Evolutionary conservation across 2,113 vertebrate species (phyloP), one percentile per base, ranked within the genome.

Genomic region (Colinus virginianus): DNA sequence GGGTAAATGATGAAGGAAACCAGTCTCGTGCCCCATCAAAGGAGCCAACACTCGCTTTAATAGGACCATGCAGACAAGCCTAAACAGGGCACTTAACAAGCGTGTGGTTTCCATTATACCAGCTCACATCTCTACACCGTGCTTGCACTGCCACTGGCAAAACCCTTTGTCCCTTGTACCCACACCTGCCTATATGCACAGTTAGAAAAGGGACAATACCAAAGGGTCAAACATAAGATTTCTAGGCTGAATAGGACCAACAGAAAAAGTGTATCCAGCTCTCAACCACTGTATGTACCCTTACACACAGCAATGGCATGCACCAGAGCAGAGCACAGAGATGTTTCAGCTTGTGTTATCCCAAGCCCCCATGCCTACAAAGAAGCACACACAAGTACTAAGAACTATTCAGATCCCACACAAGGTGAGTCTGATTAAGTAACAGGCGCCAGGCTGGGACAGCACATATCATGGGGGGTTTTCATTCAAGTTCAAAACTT

Each of bases 1-100:
- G 96, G 88, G 95, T 87, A 96, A 97, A 94, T 87, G 98, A 95
- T 95, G 97, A 96, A 97, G 97, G 96, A 97, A 97, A 97, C 83
- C 93, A 87, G 93, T 92, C 96, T 97, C 20, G 62, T 94, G 95
- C 96, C 93, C 91, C 95, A 97, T 97, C 96, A 97, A 97, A 97
- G 96, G 66, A 94, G 77, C 86, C 78, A 78, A 76, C 36, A 13
- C 84, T 96, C 2, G 4, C 62, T 93, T 97, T 94, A 84, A 61
- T 58, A 87, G 93, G 92, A 53, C 78, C 80, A 94, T 30, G 96
- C 94, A 94, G 49, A 69, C 85, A 53, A 72, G 76, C 71, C 87
- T 71, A 36, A 88, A 88, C 14, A 82, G 88, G 89, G 59, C 76
- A 93, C 79, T 94, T 92, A 87, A 90, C 69, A 93, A 85, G 43